These are phyloP conservation scores for Drosophila biarmipes DNA, from an alignment of 1,140 invertebrate species.

Conservation along the genomic window DNA sequence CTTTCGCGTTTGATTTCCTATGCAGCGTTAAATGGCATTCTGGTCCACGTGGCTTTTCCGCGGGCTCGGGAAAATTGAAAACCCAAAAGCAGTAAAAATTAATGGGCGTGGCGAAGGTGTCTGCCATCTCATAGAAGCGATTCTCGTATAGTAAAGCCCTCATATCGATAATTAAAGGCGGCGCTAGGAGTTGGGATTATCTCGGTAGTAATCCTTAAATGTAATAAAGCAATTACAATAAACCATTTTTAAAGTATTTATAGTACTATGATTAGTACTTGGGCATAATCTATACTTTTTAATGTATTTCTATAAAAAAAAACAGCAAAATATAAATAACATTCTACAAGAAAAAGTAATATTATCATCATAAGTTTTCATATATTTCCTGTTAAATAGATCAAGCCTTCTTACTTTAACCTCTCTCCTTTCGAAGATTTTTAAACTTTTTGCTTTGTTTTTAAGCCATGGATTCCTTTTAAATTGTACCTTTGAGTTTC, in stretches of 20 bases:
- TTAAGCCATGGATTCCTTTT: not conserved
- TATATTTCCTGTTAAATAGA: too few relatives aligned
- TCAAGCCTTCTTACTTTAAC: too few relatives aligned
- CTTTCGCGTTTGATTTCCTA: slow-evolving; percentile 77
- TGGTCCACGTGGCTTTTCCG: slow-evolving; percentile 65
- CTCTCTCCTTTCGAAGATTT: too few relatives aligned
- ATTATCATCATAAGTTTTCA: too few relatives aligned
- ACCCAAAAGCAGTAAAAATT: slow-evolving; percentile 78
- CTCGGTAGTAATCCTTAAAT: not conserved
- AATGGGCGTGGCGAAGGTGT: slow-evolving; percentile 78
- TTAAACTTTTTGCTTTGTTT: too few relatives aligned
- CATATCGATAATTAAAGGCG: slow-evolving; percentile 20
- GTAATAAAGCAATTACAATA: too few relatives aligned
- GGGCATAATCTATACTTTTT: too few relatives aligned
- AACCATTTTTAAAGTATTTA: too few relatives aligned
- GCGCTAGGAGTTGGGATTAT: slow-evolving; percentile 6
- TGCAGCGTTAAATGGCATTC: slow-evolving; percentile 74
- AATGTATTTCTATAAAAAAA: too few relatives aligned
- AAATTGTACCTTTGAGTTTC: not conserved
- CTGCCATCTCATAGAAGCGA: slow-evolving; percentile 37
- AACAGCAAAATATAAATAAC: too few relatives aligned
- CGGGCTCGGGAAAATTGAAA: slow-evolving; percentile 66
- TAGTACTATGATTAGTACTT: too few relatives aligned
- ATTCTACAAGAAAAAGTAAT: too few relatives aligned
- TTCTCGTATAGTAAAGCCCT: not conserved